Evolutionary conservation across 1,140 invertebrate genomes (phyloP), one percentile per base, ranked within the genome.

Genomic region (Bombus sibiricus): DNA sequence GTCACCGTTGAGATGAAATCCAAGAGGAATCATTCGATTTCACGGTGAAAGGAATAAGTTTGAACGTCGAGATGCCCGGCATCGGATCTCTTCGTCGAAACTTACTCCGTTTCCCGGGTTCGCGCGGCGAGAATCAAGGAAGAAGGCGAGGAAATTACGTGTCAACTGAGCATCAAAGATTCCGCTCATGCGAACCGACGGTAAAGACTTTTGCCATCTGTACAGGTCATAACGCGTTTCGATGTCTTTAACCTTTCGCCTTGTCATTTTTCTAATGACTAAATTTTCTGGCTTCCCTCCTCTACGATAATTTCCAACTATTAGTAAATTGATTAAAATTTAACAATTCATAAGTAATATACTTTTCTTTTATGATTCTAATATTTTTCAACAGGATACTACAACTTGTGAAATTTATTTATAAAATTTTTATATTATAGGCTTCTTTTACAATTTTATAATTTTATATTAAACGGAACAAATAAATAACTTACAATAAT

Each of bases 91-190:
- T 64, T 79, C 62, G 32, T 66, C 39, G 62, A 59, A 66, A 79
- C 39, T 79, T 73, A 22, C 39, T 43, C 72, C n/a, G 72, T 73
- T 73, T 74, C 34, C 53, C 34, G 34, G 69, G 47, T 73, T 81
- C 57, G 39, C 47, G 34, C 64, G 37, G 69, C 39, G 37, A 74
- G 53, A 81, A 73, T 68, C 34, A 73, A 81, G 80, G 71, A 64
- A 43, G 71, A 82, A 85, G 78, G 69, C 18, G 78, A 79, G 83
- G 83, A 85, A 85, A 85, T 85, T 85, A 85, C 78, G 78, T 85
- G 83, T 85, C 83, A 85, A 68, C 69, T 41, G 43, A 78, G 53
- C 53, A 53, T 85, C 83, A 85, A 81, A 85, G 78, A 81, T 80
- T 73, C 66, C 39, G 6, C 66, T 73, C 77, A n/a, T 82, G 57